These are phyloP conservation scores for Ridgeia piscesae DNA, from an alignment of 1,140 invertebrate species.

Conservation along the genomic window DNA sequence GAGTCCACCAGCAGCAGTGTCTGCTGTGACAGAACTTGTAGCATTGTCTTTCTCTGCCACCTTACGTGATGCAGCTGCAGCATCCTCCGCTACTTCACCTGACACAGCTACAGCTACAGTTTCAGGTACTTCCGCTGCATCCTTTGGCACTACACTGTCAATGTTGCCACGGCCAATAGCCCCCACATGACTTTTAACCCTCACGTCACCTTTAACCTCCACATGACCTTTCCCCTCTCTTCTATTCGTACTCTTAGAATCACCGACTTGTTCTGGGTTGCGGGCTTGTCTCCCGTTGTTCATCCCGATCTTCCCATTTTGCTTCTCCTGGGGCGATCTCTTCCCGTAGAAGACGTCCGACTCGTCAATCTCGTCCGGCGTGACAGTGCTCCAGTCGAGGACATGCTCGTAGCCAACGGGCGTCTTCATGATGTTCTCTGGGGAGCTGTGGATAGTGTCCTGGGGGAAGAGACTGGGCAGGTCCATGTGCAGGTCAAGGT, in stretches of 20 bases:
- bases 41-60: not conserved
- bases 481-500: conserved; percentile 1
- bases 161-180: not conserved
- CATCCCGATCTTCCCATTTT: not conserved
- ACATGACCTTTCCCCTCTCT: not conserved
- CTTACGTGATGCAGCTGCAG: not conserved
- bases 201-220: not conserved
- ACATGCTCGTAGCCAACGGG: conserved; percentile 11
- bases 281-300: not conserved
- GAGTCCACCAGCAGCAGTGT: not conserved
- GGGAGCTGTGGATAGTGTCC: not conserved
- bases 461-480: not conserved
- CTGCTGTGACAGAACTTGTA: not conserved
- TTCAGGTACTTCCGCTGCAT: not conserved
- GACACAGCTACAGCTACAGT: not conserved
- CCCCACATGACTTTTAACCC: not conserved
- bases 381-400: not conserved
- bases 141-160: not conserved
- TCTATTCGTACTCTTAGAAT: not conserved
- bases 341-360: not conserved
- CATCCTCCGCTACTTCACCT: not conserved
- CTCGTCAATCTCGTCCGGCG: not conserved
- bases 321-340: not conserved
- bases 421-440: not conserved
- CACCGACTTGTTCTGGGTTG: not conserved